Conservation (phyloP, 2,797 vertebrate species). For the Tenualosa thibaudeaui region DNA sequence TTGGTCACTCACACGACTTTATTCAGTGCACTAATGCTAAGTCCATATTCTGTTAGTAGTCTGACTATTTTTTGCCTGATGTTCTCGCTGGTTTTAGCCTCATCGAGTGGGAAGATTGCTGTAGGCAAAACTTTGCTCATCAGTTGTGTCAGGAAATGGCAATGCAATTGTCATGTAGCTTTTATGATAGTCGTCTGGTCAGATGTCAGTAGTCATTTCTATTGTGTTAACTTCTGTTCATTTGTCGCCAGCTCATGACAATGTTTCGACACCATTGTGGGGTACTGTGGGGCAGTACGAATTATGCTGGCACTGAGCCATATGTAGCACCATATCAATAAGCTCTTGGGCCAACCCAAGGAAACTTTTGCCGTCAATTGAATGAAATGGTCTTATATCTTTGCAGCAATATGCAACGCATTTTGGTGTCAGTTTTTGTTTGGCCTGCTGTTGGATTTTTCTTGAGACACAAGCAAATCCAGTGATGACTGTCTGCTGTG, state of each 20-base stretch:
- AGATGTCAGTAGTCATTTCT: slow-evolving; percentile 18
- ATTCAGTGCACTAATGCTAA: not conserved
- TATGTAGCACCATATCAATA: not conserved
- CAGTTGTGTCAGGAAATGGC: not conserved
- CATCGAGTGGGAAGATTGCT: no score
- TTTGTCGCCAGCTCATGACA: not conserved
- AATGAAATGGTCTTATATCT: not conserved
- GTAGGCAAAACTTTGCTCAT: no score
- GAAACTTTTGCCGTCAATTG: not conserved
- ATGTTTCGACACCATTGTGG: slow-evolving; percentile 15
- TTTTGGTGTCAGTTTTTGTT: not conserved
- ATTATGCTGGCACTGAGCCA: not conserved
- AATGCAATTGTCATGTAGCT: slow-evolving; percentile 17
- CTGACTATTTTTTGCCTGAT: no score
- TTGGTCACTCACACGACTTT: not conserved
- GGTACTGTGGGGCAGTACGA: not conserved
- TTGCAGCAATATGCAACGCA: not conserved
- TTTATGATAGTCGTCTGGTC: slow-evolving; percentile 18
- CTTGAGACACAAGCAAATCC: not conserved
- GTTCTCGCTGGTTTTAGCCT: not conserved
- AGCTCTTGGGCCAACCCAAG: not conserved
- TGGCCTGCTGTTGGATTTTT: not conserved
- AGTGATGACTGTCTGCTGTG: not conserved
- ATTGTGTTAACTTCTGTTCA: not conserved
- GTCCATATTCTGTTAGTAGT: not conserved